Evolutionary conservation across 2,888 invertebrate species (phyloP).

Genomic region (Sminthurides aquaticus): DNA sequence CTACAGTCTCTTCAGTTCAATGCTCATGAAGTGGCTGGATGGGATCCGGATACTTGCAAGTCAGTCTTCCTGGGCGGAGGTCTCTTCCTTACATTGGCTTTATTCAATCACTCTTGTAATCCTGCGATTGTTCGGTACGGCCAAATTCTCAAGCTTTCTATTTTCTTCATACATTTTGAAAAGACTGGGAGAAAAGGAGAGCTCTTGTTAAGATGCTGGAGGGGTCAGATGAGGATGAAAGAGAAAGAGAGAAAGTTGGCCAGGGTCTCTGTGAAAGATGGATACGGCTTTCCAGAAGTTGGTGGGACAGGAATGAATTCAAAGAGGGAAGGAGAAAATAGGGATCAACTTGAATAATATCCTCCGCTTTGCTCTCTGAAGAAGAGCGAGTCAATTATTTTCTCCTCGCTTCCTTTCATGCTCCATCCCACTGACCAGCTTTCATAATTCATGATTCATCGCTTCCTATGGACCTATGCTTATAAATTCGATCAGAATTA

Average conservation of each 20-base stretch:
- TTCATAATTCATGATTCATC: neutral
- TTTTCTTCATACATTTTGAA: neutral
- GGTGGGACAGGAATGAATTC: too few species aligned
- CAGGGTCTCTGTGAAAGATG: neutral
- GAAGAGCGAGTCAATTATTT: neutral
- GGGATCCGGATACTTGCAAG: constrained; percentile 30
- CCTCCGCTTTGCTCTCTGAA: too few species aligned
- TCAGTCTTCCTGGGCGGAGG: constrained; percentile 38
- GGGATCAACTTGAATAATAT: too few species aligned
- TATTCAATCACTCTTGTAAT: constrained; percentile 78
- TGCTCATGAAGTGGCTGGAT: constrained; percentile 66
- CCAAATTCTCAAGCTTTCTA: neutral
- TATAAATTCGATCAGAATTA: neutral
- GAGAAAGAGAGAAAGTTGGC: neutral
- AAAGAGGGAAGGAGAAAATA: too few species aligned
- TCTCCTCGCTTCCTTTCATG: neutral
- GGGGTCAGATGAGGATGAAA: neutral
- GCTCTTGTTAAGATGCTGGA: neutral
- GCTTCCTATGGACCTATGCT: neutral
- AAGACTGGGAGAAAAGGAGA: neutral
- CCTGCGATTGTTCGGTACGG: constrained; percentile 64
- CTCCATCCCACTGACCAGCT: neutral
- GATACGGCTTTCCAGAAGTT: too few species aligned
- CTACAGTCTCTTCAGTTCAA: constrained; percentile 64
- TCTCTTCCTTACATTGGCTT: constrained; percentile 66